Base-by-base conservation (phyloP, 2,797 vertebrate species). In the Chrysocyon brachyurus region DNA sequence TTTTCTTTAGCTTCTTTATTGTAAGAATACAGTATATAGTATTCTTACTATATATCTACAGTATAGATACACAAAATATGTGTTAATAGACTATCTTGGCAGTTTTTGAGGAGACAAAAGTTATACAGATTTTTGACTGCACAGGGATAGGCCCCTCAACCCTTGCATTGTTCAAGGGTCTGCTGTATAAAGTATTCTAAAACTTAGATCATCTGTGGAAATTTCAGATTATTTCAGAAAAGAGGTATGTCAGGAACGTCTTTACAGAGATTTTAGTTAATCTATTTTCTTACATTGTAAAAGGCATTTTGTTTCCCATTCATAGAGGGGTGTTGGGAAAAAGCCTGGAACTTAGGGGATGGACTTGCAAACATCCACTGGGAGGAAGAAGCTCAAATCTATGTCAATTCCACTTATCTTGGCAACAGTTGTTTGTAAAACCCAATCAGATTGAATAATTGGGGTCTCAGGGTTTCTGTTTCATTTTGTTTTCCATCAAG, bases 401-500 rank as follows among this genome's bases (percentile, higher is more conserved):
- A 61, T 73, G 21, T 68, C 54, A 9, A 26, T 87, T 73, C 66
- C 82, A 33, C 75, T 90, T 77, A n/a, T 21, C n/a, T 70, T 87
- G 64, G 86, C 52, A 40, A 54, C 5, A 0, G 36, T 17, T 22
- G 36, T 91, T 90, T 91, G 24, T 81, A 64, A 81, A 93, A 75
- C 36, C 70, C 77, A 68, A n/a, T 96, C 90, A 92, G 26, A 36
- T 77, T 73, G 87, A 61, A 87, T 88, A 52, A 61, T 90, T 59
- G 46, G 61, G 70, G 28, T 22, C 26, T 86, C 81, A 59, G 75
- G 22, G 40, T 75, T 93, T 96, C 21, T 36, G 56, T 59, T 96
- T 91, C 68, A 36, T 83, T 88, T 91, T 49, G 36, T 91, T 93
- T 95, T 82, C 31, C 70, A n/a, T 75, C 40, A 24, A 49, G 54